Percentiles rank a stretch among this genome's conserved stretches.
phyloP scores from a whole-genome alignment of 2,113 vertebrate species.

The Myodes glareolus region DNA sequence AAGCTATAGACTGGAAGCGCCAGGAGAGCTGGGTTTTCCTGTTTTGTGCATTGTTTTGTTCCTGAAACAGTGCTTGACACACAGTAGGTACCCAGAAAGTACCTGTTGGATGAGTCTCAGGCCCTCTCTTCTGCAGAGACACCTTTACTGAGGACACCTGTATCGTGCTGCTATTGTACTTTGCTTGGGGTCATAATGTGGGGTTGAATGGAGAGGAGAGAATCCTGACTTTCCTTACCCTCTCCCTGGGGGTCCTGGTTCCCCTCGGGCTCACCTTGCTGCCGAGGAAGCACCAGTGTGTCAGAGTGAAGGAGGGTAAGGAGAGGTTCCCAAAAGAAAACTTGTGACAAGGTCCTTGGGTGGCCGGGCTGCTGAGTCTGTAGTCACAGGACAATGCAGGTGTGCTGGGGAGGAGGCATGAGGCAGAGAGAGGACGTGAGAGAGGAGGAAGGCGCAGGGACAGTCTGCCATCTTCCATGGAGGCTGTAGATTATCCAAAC shows the following conservation, averaged over 20 bases:
- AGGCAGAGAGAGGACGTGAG: neutral
- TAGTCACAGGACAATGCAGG: neutral
- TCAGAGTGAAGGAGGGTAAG: neutral
- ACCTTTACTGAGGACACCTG: neutral
- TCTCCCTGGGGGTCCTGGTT: neutral
- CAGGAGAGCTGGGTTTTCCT: neutral
- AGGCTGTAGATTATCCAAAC: neutral
- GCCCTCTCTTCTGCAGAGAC: neutral
- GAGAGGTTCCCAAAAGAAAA: neutral
- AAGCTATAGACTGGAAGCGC: rapidly evolving
- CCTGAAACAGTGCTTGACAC: neutral
- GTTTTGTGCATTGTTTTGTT: neutral
- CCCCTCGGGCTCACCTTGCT: neutral
- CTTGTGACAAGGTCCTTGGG: neutral
- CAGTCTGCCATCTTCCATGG: neutral
- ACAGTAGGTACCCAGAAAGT: neutral
- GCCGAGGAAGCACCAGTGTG: neutral
- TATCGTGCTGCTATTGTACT: neutral
- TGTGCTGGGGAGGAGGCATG: neutral
- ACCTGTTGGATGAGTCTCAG: neutral
- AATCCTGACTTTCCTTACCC: neutral
- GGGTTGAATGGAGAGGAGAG: neutral
- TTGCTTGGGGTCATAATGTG: neutral
- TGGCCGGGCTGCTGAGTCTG: neutral
- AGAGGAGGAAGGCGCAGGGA: too few species aligned